Conservation (phyloP, 1,140 invertebrate genomes). For the Cheumatopsyche charites region DNA sequence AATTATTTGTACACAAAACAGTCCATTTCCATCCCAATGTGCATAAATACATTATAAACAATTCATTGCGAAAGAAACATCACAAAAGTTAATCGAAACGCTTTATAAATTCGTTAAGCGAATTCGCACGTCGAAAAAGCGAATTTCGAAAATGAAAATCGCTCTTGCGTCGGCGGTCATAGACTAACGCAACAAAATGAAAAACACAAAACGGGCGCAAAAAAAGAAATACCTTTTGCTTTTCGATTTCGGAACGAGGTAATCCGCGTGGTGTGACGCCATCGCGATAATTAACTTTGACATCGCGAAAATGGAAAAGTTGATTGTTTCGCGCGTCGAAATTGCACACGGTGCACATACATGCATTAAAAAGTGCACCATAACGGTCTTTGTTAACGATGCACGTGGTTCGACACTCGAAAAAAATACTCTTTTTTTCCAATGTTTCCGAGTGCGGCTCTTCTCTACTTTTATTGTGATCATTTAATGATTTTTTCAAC, state of each 20-base stretch:
- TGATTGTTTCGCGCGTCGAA: slow-evolving; percentile 30
- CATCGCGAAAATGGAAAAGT: slow-evolving; percentile 34
- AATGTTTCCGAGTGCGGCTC: too few species aligned
- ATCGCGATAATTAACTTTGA: slow-evolving; percentile 27
- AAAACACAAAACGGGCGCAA: neutral
- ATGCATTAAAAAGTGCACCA: slow-evolving; percentile 18
- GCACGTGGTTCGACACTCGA: neutral
- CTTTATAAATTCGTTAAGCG: too few species aligned
- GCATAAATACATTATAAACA: too few species aligned
- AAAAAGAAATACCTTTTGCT: neutral
- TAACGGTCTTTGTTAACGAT: neutral
- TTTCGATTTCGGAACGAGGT: slow-evolving; percentile 8
- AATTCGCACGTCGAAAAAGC: too few species aligned
- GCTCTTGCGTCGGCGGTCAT: too few species aligned
- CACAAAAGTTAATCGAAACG: too few species aligned
- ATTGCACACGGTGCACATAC: slow-evolving; percentile 16
- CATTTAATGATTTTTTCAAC: neutral
- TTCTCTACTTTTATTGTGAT: too few species aligned
- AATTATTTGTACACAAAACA: too few species aligned
- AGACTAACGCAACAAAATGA: neutral
- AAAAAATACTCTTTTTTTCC: too few species aligned
- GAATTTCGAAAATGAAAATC: too few species aligned
- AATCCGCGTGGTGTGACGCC: slow-evolving; percentile 17
- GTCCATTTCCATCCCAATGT: too few species aligned
- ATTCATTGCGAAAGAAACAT: too few species aligned